Percentiles rank a stretch among this genome's conserved stretches.
phyloP scores from a whole-genome alignment of 2,113 vertebrate genomes.

The Macquaria australasica region DNA sequence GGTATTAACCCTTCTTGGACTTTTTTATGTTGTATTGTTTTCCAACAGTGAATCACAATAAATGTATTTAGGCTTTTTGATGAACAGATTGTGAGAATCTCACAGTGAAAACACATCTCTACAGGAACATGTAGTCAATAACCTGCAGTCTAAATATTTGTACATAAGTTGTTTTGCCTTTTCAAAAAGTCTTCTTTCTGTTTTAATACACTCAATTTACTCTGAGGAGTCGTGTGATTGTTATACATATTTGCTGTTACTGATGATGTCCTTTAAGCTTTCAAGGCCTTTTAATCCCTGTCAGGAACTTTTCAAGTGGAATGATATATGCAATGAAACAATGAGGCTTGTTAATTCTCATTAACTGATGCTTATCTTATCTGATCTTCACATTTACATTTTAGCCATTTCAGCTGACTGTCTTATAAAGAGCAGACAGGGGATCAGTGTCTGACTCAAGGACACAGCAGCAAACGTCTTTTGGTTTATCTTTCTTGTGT shows the following conservation, averaged over 20 bases:
- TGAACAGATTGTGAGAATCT: background rate
- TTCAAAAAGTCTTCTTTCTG: background rate
- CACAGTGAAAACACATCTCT: background rate
- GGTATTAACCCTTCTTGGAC: too few species aligned
- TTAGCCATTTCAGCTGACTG: constrained; percentile 27
- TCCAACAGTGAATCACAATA: background rate
- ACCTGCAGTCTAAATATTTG: background rate
- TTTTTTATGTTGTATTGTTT: background rate
- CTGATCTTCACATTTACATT: constrained; percentile 35
- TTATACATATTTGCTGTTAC: background rate
- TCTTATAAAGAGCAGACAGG: background rate
- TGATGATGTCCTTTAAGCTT: constrained; percentile 22
- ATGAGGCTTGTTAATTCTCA: constrained; percentile 13
- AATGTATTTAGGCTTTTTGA: background rate
- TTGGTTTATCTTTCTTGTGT: constrained; percentile 4
- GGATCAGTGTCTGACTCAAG: constrained; percentile 26
- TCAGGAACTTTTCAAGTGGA: constrained; percentile 5
- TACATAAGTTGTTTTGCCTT: too few species aligned
- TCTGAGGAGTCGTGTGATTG: background rate
- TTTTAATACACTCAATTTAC: background rate
- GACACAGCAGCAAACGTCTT: constrained; percentile 13
- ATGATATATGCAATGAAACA: background rate
- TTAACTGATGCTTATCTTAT: constrained; percentile 33
- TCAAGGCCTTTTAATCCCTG: constrained; percentile 9
- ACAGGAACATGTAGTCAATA: background rate